Conservation (phyloP, 1,140 invertebrate genomes). For the Caenorhabditis elegans region WBcel235 BX284606.5:16178001-16178500, state of each 20-base stretch:
- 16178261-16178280: not conserved
- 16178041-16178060: conserved; percentile 22
- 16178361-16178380: not conserved
- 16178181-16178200: conserved; percentile 26
- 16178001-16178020: not conserved
- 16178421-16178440: not conserved
- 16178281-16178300: not conserved
- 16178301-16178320: too few relatives aligned
- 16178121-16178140: not conserved
- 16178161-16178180: conserved; percentile 19
- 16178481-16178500: not conserved
- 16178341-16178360: not conserved
- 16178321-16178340: conserved; percentile 20
- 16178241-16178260: conserved; percentile 6
- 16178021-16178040: conserved; percentile 13
- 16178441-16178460: not conserved
- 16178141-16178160: not conserved
- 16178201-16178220: too few relatives aligned
- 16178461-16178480: too few relatives aligned
- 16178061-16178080: conserved; percentile 10
- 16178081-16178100: too few relatives aligned
- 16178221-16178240: not conserved
- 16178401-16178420: not conserved
- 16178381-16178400: conserved; percentile 5
- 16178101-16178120: conserved; percentile 10